Conservation (phyloP, 2,113 vertebrate genomes). For the Strix aluco region DNA sequence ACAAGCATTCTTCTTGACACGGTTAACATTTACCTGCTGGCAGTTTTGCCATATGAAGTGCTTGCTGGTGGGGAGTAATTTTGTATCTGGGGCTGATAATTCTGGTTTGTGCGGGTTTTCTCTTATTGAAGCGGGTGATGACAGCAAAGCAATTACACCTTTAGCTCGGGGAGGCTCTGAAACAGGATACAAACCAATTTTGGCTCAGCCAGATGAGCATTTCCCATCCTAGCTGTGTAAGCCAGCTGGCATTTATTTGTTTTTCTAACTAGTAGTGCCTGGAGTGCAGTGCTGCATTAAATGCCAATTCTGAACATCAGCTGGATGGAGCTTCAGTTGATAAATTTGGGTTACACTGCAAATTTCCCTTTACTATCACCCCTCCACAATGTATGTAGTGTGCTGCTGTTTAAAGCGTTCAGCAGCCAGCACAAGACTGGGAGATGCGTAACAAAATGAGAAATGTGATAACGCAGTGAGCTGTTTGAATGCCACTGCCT, state of each 20-base stretch:
- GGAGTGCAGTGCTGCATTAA: neutral
- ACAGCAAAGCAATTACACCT: neutral
- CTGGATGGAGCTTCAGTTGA: neutral
- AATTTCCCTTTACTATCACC: neutral
- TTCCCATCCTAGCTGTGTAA: neutral
- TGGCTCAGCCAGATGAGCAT: neutral
- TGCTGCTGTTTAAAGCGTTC: neutral
- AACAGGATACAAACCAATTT: neutral
- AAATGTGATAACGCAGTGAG: neutral
- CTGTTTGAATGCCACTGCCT: neutral
- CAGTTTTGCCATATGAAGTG: neutral
- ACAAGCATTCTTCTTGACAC: neutral
- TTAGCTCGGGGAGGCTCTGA: neutral
- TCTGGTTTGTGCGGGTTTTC: neutral
- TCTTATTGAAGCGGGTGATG: neutral
- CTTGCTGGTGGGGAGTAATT: neutral
- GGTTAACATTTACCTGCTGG: fast-evolving
- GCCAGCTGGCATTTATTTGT: constrained; percentile 31
- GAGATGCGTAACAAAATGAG: neutral
- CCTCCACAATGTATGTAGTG: too few species aligned
- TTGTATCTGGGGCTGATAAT: neutral
- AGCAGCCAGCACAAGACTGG: neutral
- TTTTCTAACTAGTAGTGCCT: neutral
- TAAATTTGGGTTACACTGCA: neutral
- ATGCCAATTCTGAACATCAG: neutral